Conservation (phyloP, 2,797 vertebrate species). For the Iguana delicatissima region DNA sequence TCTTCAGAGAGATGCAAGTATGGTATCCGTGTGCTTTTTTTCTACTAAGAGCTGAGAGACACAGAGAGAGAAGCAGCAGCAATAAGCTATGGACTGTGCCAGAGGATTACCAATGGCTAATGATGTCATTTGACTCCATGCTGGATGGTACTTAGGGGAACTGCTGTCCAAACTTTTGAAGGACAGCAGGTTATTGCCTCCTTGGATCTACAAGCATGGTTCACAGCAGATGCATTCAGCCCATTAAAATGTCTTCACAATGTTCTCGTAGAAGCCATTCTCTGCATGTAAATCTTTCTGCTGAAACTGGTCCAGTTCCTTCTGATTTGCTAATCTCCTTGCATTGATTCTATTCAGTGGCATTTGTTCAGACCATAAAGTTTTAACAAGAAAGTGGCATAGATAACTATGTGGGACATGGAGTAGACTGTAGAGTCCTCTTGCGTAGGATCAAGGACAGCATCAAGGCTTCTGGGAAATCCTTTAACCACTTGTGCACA, state of each 20-base stretch:
- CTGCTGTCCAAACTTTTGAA: no score
- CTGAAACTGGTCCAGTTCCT: neutral
- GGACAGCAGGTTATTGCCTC: no score
- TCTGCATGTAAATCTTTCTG: neutral
- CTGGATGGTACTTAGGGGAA: no score
- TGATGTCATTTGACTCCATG: no score
- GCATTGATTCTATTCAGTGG: neutral
- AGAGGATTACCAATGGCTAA: no score
- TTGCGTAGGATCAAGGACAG: neutral
- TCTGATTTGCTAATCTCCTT: neutral
- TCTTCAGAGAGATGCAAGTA: no score
- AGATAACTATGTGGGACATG: neutral
- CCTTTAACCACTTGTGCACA: neutral
- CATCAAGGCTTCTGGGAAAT: neutral
- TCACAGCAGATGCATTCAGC: no score
- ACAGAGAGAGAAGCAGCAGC: no score
- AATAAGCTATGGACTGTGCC: no score
- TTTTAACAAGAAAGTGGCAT: neutral
- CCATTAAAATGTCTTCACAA: neutral
- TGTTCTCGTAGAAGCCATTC: neutral
- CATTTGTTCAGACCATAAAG: neutral
- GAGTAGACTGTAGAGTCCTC: neutral
- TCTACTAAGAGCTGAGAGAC: no score
- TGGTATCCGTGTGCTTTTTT: no score
- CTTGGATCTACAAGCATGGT: no score